Percentiles rank a stretch among this genome's conserved stretches.
Evolutionary conservation across 2,888 invertebrate genomes (phyloP).

Genomic region (Criorhina ranunculi): DNA sequence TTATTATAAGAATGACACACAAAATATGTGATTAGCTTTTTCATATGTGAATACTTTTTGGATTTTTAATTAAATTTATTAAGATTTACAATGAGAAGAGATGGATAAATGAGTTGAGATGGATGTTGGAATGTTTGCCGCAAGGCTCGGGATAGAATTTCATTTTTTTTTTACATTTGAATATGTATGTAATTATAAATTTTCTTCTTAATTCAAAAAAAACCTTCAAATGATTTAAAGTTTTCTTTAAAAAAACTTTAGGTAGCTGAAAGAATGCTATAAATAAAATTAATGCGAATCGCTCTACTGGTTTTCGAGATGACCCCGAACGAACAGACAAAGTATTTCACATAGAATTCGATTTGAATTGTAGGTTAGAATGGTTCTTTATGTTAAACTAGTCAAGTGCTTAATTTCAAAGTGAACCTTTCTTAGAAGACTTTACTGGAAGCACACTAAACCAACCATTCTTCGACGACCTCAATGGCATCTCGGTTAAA

Average conservation of each 20-base stretch:
- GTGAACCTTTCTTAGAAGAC: not conserved
- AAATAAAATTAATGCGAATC: constrained; percentile 2
- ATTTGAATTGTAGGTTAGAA: not conserved
- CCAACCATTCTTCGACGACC: too few relatives aligned
- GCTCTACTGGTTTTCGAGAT: not conserved
- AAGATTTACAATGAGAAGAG: not conserved
- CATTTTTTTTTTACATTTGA: too few relatives aligned
- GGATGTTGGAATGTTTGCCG: too few relatives aligned
- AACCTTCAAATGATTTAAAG: too few relatives aligned
- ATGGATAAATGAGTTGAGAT: not conserved
- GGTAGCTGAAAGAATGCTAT: not conserved
- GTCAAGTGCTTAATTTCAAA: not conserved
- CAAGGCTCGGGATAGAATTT: too few relatives aligned
- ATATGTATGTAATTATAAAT: too few relatives aligned
- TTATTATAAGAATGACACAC: constrained; percentile 29
- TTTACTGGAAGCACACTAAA: not conserved
- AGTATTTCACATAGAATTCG: not conserved
- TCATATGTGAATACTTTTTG: too few relatives aligned
- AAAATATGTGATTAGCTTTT: not conserved
- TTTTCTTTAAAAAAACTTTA: not conserved
- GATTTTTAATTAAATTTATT: too few relatives aligned
- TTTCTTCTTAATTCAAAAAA: too few relatives aligned
- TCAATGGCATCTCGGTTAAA: too few relatives aligned
- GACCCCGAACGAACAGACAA: not conserved
- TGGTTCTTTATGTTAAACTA: not conserved